Base-by-base conservation (phyloP, 2,113 vertebrate species). In the Thryonomys swinderianus region DNA sequence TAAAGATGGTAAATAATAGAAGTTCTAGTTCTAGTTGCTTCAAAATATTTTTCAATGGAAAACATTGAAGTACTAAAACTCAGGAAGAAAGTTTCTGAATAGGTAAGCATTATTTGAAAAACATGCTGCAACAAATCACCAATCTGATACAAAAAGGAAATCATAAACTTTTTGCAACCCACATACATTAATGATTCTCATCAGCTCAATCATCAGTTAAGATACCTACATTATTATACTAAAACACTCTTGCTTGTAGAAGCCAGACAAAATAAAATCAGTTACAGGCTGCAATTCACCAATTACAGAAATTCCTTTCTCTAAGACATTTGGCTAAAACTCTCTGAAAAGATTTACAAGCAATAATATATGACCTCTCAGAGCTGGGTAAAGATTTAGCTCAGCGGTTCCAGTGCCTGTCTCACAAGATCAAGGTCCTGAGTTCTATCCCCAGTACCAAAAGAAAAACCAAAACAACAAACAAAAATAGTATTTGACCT, bases 51-150 rank as follows among this genome's bases (percentile, higher is more conserved):
- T 69, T 64, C 83, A 85, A 61, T 23, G 53, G 62, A 67, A 96
- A 90, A 89, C 45, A 89, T 42, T 82, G 61, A 82, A 87, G 16
- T 40, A 76, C 7, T 57, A 3, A 16, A 91, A 74, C 73, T 89
- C 55, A 40, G 0, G 53, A 79, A 94, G 40, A 96, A 90, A 73
- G 78, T 8, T 57, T 73, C 64, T 71, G 66, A 89, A 73, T 37
- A 14, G n/a, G n/a, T 78, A 62, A n/a, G n/a, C n/a, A n/a, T n/a
- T 84, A 85, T 53, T 37, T 73, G 59, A 55, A 45, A 67, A 85
- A 69, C 66, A 62, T 82, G 67, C 61, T 80, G n/a, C 30, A 94
- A 76, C 55, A 93, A 94, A 92, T 93, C 74, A 91, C 16, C 80
- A 90, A 79, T 53, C 45, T 85, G 59, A 91, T n/a, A 11, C 25